Conservation (phyloP, 2,797 vertebrate species). For the Eulemur mongoz region DNA sequence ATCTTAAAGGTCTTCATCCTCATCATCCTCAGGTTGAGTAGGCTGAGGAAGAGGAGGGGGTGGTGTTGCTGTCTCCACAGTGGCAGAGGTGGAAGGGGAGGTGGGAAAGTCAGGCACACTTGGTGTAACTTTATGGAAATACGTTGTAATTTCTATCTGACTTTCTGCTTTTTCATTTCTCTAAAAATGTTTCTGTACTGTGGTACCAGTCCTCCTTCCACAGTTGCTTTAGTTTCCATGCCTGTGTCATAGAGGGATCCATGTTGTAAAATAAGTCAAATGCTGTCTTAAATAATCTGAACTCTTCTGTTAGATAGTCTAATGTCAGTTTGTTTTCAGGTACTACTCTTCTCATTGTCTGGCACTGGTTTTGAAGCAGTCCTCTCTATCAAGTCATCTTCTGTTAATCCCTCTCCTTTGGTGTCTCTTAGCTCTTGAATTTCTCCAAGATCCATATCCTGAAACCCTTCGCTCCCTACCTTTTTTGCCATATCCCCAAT, state of each 20-base stretch:
- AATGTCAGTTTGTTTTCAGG: neutral
- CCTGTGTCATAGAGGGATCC: neutral
- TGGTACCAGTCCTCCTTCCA: neutral
- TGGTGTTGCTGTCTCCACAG: neutral
- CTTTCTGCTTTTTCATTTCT: neutral
- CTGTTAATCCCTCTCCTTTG: neutral
- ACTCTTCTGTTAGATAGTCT: neutral
- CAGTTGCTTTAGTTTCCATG: neutral
- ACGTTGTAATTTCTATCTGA: neutral
- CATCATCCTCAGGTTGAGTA: neutral
- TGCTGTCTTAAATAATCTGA: neutral
- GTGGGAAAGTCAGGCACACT: neutral
- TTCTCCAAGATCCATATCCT: neutral
- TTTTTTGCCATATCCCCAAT: neutral
- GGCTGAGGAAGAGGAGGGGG: neutral
- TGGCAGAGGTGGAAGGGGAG: neutral
- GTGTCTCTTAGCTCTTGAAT: neutral
- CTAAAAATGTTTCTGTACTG: neutral
- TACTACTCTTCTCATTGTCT: neutral
- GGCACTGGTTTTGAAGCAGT: neutral
- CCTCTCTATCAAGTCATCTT: neutral
- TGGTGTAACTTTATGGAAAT: neutral
- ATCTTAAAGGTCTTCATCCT: neutral
- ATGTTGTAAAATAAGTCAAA: neutral
- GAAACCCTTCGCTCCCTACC: neutral